Base-by-base conservation (phyloP, 2,113 vertebrate genomes). In the Mesoclemmys tuberculata region DNA sequence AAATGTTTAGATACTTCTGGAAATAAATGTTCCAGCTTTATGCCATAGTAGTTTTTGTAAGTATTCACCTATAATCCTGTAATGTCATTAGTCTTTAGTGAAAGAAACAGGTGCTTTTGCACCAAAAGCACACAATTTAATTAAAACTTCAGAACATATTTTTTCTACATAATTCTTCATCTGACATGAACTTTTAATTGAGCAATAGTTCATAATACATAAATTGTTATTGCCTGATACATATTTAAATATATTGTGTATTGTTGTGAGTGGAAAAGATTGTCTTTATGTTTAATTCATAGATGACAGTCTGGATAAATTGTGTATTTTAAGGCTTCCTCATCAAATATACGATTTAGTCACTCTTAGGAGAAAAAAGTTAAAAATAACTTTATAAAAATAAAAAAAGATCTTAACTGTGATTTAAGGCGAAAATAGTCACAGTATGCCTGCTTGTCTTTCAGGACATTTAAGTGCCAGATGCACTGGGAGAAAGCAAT, bases 401-500 rank as follows among this genome's bases (percentile, higher is more conserved):
- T 90, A 91, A 96, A 95, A n/a, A 41, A 92, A 95, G 80, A 91
- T 93, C 84, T 97, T 94, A 22, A 49, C 86, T 84, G 82, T 79
- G 85, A 52, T 52, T 52, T 18, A 52, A 18, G 51, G 51, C 51
- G 14, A 52, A 52, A 52, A 52, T 14, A 52, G 51, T 52, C 51
- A 52, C 51, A 93, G 82, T 74, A 18, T 55, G 51, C 71, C 81
- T 26, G 48, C 91, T 97, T 95, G 88, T 97, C 97, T 97, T 97
- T 93, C 89, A 88, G 92, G 94, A 97, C 95, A 77, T 82, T 84
- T 93, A 90, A 92, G 91, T 93, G 85, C 94, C 97, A 98, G 97
- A 98, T 96, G 90, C 93, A 87, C 74, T 87, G 75, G 78, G 96
- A 96, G 92, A 97, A 97, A 97, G 97, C 93, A 89, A 96, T 96